Evolutionary conservation across 2,888 invertebrate species (phyloP).

Genomic region (Lasioglossum vierecki): DNA sequence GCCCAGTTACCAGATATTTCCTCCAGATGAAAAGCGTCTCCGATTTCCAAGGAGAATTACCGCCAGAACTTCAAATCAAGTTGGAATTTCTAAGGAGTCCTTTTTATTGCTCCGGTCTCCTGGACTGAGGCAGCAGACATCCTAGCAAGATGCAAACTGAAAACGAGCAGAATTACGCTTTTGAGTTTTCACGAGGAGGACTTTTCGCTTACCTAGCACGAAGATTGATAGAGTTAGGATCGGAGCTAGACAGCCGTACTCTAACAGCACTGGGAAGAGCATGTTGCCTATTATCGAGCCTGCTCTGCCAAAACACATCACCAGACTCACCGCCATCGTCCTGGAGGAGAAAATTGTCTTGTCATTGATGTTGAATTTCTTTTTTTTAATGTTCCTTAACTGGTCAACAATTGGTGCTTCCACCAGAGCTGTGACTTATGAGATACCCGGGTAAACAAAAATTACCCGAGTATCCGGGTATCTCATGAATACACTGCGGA

Average conservation of each 20-base stretch:
- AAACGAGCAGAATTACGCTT: constrained; percentile 33
- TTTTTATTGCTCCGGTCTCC: constrained; percentile 58
- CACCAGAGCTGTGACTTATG: too few species aligned
- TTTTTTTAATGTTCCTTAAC: background rate
- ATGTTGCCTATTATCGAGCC: constrained; percentile 81
- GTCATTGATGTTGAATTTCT: background rate
- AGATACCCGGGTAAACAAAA: too few species aligned
- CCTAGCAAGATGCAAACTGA: constrained; percentile 71
- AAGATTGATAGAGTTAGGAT: constrained; percentile 71
- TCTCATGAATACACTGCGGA: too few species aligned
- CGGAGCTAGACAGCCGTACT: constrained; percentile 75
- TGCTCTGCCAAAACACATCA: constrained; percentile 80
- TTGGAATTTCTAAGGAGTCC: background rate
- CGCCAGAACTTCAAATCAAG: background rate
- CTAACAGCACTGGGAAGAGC: constrained; percentile 80
- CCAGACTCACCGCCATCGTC: constrained; percentile 81
- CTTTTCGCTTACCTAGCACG: constrained; percentile 68
- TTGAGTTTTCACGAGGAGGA: background rate
- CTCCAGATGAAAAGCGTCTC: background rate
- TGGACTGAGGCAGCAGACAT: constrained; percentile 61
- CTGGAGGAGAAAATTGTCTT: constrained; percentile 61
- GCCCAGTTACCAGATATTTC: constrained; percentile 17
- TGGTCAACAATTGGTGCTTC: too few species aligned
- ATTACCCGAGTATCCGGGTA: too few species aligned
- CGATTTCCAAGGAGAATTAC: constrained; percentile 1